phyloP scores from a whole-genome alignment of 1,140 invertebrate genomes.

The Psilanteris sp. region DNA sequence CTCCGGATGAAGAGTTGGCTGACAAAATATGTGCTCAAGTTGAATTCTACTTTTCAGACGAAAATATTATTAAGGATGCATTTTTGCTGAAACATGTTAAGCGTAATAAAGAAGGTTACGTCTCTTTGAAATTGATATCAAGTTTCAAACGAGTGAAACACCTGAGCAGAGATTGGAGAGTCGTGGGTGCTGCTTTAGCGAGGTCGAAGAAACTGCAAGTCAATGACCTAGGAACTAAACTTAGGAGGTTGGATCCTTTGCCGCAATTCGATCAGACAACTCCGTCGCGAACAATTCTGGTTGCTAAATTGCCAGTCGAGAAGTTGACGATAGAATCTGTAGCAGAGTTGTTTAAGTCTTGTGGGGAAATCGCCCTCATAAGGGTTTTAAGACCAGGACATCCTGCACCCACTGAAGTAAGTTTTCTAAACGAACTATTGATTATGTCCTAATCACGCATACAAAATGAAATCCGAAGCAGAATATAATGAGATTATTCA shows the following conservation, averaged over 20 bases:
- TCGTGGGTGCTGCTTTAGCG: slow-evolving; percentile 90
- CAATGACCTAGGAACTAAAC: slow-evolving; percentile 93
- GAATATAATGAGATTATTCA: too few relatives aligned
- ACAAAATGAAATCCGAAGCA: too few relatives aligned
- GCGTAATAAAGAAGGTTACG: slow-evolving; percentile 96
- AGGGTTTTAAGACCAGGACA: slow-evolving; percentile 92
- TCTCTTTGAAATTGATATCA: slow-evolving; percentile 95
- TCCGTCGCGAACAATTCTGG: slow-evolving; percentile 93
- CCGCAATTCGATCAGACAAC: slow-evolving; percentile 95
- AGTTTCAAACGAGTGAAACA: slow-evolving; percentile 96
- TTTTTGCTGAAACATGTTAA: slow-evolving; percentile 96
- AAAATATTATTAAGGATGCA: slow-evolving; percentile 95
- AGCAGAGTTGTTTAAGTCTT: slow-evolving; percentile 91
- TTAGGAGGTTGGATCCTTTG: slow-evolving; percentile 90
- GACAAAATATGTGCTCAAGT: slow-evolving; percentile 90
- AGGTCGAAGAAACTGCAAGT: slow-evolving; percentile 91
- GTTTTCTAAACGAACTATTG: not conserved
- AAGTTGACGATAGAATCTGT: slow-evolving; percentile 92
- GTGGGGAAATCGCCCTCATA: slow-evolving; percentile 93
- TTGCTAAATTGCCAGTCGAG: slow-evolving; percentile 90
- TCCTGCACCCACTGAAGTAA: slow-evolving; percentile 89
- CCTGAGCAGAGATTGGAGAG: slow-evolving; percentile 94
- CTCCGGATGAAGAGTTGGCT: slow-evolving; percentile 86
- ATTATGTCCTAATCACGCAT: too few relatives aligned
- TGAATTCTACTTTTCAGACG: slow-evolving; percentile 96